A percentile compares a stretch with the other conserved stretches of the same genome.
Evolutionary conservation across 2,888 invertebrate genomes (phyloP).

Genomic region (Anagyrus pseudococci): DNA sequence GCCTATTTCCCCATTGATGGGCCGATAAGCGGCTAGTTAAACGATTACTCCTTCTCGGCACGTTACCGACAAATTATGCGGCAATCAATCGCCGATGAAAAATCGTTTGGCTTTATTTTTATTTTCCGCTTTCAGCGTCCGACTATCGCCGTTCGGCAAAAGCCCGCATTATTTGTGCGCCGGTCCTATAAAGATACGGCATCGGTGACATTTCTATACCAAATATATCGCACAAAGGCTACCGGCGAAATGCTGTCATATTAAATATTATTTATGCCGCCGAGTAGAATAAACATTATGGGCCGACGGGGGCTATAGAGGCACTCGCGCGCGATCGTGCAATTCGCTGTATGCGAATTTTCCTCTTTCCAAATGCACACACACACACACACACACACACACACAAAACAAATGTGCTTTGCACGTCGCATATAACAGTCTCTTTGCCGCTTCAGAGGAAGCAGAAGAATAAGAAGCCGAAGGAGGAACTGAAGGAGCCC

Average conservation of each 20-base stretch:
- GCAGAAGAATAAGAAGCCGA: too few species aligned
- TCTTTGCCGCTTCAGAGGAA: neutral
- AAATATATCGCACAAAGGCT: conserved; percentile 57
- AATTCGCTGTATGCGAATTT: neutral
- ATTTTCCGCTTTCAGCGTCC: neutral
- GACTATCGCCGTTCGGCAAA: too few species aligned
- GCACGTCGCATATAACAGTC: neutral
- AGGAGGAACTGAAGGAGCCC: too few species aligned
- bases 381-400: neutral
- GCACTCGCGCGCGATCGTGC: conserved; percentile 3
- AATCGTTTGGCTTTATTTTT: too few species aligned
- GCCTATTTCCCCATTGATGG: too few species aligned
- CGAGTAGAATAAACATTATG: conserved; percentile 38
- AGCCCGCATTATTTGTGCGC: too few species aligned
- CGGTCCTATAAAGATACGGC: conserved; percentile 51
- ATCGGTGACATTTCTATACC: conserved; percentile 61
- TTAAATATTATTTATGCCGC: conserved; percentile 61
- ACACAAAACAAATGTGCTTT: too few species aligned
- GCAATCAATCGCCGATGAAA: neutral
- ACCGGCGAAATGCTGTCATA: conserved; percentile 57
- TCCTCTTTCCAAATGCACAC: neutral
- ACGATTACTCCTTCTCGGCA: too few species aligned
- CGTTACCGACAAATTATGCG: too few species aligned
- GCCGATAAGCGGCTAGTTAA: too few species aligned
- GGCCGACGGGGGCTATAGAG: conserved; percentile 36